Percentiles rank a stretch among this genome's conserved stretches.
Evolutionary conservation across 1,140 invertebrate genomes (phyloP).

Genomic region (Pentalonia nigronervosa): DNA sequence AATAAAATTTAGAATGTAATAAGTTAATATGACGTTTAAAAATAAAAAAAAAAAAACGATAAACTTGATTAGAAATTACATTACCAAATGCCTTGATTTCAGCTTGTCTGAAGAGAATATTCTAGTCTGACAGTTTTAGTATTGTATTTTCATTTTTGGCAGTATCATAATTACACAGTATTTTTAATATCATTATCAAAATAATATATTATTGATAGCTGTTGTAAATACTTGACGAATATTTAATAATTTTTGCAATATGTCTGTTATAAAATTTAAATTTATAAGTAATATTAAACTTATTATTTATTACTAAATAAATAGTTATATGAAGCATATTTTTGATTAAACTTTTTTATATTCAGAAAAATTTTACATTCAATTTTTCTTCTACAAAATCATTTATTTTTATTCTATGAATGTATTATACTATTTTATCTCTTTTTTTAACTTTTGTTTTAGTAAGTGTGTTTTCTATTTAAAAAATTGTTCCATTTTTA

Average conservation of each 20-base stretch:
- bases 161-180: too few relatives aligned
- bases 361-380: not conserved
- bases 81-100: not conserved
- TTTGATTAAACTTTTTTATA: not conserved
- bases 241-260: not conserved
- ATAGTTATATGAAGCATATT: not conserved
- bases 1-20: not conserved
- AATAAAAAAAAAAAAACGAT: conserved; percentile 18
- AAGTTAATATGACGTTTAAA: not conserved
- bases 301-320: not conserved
- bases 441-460: not conserved
- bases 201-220: not conserved
- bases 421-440: not conserved
- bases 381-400: not conserved
- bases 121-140: conserved; percentile 2
- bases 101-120: not conserved
- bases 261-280: not conserved
- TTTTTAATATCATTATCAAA: not conserved
- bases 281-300: not conserved
- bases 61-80: conserved; percentile 5
- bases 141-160: not conserved
- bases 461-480: not conserved
- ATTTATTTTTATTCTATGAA: conserved; percentile 3
- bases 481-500: not conserved
- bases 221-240: not conserved